A percentile compares a stretch with the other conserved stretches of the same genome.
These are phyloP conservation scores for Cardiocondyla obscurior DNA, from an alignment of 1,140 invertebrate species.

Conservation along the genomic window DNA sequence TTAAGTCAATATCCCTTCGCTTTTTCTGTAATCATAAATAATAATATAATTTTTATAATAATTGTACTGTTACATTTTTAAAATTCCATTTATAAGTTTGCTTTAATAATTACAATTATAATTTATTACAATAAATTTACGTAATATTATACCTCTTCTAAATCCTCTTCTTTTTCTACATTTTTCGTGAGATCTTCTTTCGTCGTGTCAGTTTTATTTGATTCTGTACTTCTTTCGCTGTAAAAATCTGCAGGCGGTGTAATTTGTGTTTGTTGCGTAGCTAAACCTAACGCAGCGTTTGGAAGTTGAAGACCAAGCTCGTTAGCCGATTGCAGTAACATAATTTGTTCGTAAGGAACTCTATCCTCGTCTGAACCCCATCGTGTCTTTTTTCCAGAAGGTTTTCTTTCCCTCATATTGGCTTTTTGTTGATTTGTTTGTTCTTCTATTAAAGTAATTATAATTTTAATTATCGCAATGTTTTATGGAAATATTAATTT, in stretches of 20 bases:
- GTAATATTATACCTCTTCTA: slow-evolving; percentile 65
- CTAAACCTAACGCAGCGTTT: slow-evolving; percentile 77
- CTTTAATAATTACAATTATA: background rate
- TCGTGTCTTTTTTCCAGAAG: slow-evolving; percentile 80
- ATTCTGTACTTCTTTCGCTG: slow-evolving; percentile 71
- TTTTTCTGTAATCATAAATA: slow-evolving; percentile 67
- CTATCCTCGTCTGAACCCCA: slow-evolving; percentile 83
- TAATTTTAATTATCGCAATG: background rate
- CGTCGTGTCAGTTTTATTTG: slow-evolving; percentile 76
- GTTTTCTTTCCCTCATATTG: slow-evolving; percentile 75
- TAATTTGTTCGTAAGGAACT: slow-evolving; percentile 81
- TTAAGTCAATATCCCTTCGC: slow-evolving; percentile 78
- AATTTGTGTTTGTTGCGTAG: slow-evolving; percentile 65
- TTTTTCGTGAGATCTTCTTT: slow-evolving; percentile 78
- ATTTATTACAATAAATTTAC: slow-evolving; percentile 10
- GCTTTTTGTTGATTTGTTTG: slow-evolving; percentile 67
- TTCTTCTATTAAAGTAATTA: slow-evolving; percentile 55
- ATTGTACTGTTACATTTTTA: background rate
- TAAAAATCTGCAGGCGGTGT: slow-evolving; percentile 77
- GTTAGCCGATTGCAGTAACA: slow-evolving; percentile 80
- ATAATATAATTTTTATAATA: slow-evolving; percentile 4
- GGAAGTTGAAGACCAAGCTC: slow-evolving; percentile 78
- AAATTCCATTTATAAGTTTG: slow-evolving; percentile 15
- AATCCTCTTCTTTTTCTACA: slow-evolving; percentile 83
- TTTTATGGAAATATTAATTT: background rate